Percentiles rank a stretch among this genome's conserved stretches.
Conservation (phyloP, 2,113 vertebrate genomes). For the Fregata magnificens region DNA sequence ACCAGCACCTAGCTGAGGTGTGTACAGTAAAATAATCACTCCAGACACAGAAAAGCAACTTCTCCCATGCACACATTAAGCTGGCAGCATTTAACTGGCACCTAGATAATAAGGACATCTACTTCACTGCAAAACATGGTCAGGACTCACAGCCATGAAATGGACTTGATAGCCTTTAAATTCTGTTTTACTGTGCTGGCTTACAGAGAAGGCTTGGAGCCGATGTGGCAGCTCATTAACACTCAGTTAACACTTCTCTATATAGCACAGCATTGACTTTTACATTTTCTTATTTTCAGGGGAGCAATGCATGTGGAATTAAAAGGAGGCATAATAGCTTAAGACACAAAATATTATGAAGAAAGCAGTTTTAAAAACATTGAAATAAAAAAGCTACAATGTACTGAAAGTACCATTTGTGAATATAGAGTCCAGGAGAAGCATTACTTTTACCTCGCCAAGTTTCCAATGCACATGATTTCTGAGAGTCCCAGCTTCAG, state of each 20-base stretch:
- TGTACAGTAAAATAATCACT: neutral
- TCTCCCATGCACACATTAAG: neutral
- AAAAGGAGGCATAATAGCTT: constrained; percentile 59
- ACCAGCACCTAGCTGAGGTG: neutral
- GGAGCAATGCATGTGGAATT: constrained; percentile 61
- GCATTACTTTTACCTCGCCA: neutral
- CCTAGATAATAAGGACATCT: constrained; percentile 56
- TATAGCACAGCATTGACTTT: constrained; percentile 62
- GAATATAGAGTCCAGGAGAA: neutral
- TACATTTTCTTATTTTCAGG: constrained; percentile 69
- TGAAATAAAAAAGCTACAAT: neutral
- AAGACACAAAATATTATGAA: constrained; percentile 61
- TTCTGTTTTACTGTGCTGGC: constrained; percentile 63
- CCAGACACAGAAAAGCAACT: neutral
- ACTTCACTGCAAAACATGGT: constrained; percentile 53
- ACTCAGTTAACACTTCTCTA: constrained; percentile 73
- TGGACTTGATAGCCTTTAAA: constrained; percentile 51
- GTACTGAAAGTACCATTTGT: neutral
- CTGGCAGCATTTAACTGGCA: constrained; percentile 57
- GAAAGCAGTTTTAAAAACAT: neutral
- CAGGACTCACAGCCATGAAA: constrained; percentile 19
- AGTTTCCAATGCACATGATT: neutral
- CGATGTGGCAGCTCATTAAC: constrained; percentile 71
- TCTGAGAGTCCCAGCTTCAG: neutral
- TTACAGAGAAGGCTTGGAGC: constrained; percentile 48